These are phyloP conservation scores for Drosophila siamana DNA, from an alignment of 2,888 invertebrate genomes.

Conservation along the genomic window DNA sequence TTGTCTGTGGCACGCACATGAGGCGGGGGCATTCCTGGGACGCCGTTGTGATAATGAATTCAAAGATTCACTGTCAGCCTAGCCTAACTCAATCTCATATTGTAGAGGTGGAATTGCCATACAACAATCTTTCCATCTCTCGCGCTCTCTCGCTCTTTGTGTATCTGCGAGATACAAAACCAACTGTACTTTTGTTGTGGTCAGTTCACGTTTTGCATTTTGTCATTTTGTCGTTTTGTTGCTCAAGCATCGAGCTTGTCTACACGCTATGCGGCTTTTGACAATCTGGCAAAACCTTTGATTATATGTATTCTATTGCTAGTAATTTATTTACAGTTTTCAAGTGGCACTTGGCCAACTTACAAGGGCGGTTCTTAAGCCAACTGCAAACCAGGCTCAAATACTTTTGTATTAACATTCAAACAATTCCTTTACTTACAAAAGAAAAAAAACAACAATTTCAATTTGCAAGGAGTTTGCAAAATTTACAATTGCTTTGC, in stretches of 20 bases:
- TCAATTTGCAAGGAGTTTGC: constrained; percentile 3
- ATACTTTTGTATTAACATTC: background rate
- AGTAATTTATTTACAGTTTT: constrained; percentile 1
- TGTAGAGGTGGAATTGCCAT: constrained; percentile 7
- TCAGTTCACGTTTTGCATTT: constrained; percentile 27
- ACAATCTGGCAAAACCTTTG: constrained; percentile 11
- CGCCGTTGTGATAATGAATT: constrained; percentile 79
- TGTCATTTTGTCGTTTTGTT: constrained; percentile 14
- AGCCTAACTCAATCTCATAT: constrained; percentile 48
- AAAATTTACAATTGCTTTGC: too few relatives aligned
- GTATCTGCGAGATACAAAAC: constrained; percentile 18
- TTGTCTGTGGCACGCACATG: constrained; percentile 44
- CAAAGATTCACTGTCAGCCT: constrained; percentile 79
- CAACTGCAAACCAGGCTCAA: background rate
- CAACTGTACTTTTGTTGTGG: constrained; percentile 38
- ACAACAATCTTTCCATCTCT: background rate
- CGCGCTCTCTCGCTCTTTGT: background rate
- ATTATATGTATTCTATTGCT: constrained; percentile 1
- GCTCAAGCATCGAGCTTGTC: background rate
- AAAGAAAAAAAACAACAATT: background rate
- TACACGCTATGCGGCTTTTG: constrained; percentile 2
- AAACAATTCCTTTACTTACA: background rate
- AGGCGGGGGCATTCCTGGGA: constrained; percentile 3
- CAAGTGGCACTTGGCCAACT: background rate
- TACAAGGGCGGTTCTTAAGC: background rate